phyloP scores from a whole-genome alignment of 1,140 invertebrate species.

The Araneus ventricosus region DNA sequence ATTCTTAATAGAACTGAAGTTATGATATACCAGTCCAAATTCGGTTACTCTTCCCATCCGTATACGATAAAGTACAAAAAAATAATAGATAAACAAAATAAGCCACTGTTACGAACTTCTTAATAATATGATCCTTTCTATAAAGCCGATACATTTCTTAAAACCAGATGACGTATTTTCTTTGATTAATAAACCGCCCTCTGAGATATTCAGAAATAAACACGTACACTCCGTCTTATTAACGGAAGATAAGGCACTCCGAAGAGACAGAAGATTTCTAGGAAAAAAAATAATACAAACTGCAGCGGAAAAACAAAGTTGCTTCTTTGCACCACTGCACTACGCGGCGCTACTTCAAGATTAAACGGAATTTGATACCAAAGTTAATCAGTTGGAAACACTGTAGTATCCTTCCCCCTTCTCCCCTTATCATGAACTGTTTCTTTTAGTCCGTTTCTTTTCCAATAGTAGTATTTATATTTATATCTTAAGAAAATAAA shows the following conservation, averaged over 20 bases:
- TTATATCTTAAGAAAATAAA: slow-evolving; percentile 30
- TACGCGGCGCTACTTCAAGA: not conserved
- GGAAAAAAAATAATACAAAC: not conserved
- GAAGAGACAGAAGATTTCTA: not conserved
- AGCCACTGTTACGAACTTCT: not conserved
- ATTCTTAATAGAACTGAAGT: no score
- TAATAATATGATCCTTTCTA: no score
- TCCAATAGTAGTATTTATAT: not conserved
- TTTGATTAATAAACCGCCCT: slow-evolving; percentile 16
- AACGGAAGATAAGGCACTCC: not conserved
- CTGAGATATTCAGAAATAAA: not conserved
- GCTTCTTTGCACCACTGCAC: not conserved
- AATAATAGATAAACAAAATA: not conserved
- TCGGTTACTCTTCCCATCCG: no score
- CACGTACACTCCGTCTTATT: not conserved
- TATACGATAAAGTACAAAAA: no score
- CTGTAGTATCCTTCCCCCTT: not conserved
- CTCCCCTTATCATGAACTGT: not conserved
- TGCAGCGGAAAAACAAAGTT: not conserved
- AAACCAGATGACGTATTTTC: not conserved
- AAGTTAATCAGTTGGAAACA: slow-evolving; percentile 5
- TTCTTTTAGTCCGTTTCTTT: slow-evolving; percentile 17
- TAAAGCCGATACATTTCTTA: not conserved
- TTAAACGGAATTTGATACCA: slow-evolving; percentile 34
- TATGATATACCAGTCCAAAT: no score